A percentile compares a stretch with the other conserved stretches of the same genome.
These are phyloP conservation scores for Acanthis flammea DNA, from an alignment of 2,797 vertebrate genomes.

Conservation along the genomic window DNA sequence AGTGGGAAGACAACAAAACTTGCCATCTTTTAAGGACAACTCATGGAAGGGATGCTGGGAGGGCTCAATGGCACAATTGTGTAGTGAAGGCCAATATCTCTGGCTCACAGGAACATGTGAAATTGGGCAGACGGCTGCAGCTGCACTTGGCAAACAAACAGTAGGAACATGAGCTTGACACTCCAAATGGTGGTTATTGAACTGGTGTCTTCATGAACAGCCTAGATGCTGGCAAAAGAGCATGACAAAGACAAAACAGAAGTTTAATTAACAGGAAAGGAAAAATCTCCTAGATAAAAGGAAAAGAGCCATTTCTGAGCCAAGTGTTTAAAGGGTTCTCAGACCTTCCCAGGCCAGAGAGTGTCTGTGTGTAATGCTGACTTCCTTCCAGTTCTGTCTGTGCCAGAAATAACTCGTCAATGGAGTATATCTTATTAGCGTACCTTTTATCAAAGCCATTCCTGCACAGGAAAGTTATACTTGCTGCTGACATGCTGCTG, in stretches of 20 bases:
- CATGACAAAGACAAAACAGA: constrained; percentile 45
- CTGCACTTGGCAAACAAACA: constrained; percentile 23
- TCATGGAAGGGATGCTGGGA: not conserved
- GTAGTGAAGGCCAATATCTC: not conserved
- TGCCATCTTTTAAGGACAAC: not conserved
- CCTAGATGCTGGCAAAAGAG: constrained; percentile 41
- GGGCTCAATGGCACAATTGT: not conserved
- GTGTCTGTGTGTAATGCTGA: constrained; percentile 44
- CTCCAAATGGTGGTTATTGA: constrained; percentile 5
- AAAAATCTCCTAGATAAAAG: constrained; percentile 56
- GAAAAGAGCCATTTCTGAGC: constrained; percentile 38
- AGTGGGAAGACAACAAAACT: not conserved
- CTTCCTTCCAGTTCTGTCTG: constrained; percentile 60
- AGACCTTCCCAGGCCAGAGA: constrained; percentile 55
- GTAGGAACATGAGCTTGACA: not conserved
- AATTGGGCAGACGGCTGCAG: not conserved
- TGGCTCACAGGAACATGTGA: not conserved
- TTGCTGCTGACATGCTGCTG: constrained; percentile 1
- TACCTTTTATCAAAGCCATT: constrained; percentile 30
- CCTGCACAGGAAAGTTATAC: constrained; percentile 13
- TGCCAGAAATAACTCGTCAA: constrained; percentile 64
- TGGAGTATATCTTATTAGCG: not conserved
- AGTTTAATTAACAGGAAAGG: constrained; percentile 64
- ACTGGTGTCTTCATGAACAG: not conserved
- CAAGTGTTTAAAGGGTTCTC: constrained; percentile 56